Base-by-base conservation (phyloP, 1,140 invertebrate genomes). In the Ruditapes philippinarum region DNA sequence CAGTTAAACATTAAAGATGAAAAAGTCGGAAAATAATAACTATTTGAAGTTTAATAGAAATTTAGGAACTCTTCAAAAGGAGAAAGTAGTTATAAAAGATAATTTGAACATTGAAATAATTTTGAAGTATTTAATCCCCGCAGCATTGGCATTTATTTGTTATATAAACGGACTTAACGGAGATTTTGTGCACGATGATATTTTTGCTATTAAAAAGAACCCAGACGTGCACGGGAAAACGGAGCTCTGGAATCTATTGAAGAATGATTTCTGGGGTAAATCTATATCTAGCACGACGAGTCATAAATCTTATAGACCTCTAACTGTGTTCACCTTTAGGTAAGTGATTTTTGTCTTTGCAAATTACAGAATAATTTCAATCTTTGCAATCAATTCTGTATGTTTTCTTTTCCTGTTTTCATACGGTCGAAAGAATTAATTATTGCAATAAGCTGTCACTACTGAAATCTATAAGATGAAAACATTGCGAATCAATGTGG, bases 201-300 rank as follows among this genome's bases (percentile, higher is more conserved):
- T 99, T 92, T 98, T 98, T 96, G 98, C 98, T 28, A 98, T 99
- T 94, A 98, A 98, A 96, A 98, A 99, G 92, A 99, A 99, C 96
- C 97, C 98, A 92, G 98, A 99, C 96, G 96, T 99, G 70, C 96
- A 98, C 92, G 98, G 98, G 5, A 97, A 98, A 93, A 98, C 98
- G 57, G 98, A 98, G 0, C 95, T 98, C 57, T 97, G 97, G 79
- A 98, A 98, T 96, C 97, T 99, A 51, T 98, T 99, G 95, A 97
- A 97, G 93, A 98, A 99, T 96, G 98, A 99, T 96, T 99, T 99
- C 95, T 99, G 98, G 98, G 98, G 98, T 82, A 99, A 98, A 88
- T 98, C 98, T 76, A 99, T 99, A 97, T 97, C 98, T 93, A 98
- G 99, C 97, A 98, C 98, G 31, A 90, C 70, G 25, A 96, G 95